These are phyloP conservation scores for Lethocerus indicus DNA, from an alignment of 1,140 invertebrate genomes.

Conservation along the genomic window DNA sequence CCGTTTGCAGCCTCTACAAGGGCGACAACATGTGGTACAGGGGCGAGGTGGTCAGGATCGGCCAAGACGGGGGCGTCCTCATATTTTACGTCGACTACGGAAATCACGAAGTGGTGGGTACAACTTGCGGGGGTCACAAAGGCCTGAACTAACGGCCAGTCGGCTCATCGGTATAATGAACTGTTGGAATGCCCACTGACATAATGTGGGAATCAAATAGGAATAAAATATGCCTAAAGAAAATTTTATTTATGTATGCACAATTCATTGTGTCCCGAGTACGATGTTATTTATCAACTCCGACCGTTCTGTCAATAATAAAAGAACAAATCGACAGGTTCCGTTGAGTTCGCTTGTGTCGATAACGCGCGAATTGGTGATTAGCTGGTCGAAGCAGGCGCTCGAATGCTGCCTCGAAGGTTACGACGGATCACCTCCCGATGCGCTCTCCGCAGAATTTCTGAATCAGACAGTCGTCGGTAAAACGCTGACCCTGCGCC, in stretches of 20 bases:
- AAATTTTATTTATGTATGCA: neutral
- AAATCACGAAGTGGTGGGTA: no score
- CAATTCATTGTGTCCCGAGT: no score
- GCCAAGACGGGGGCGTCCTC: slow-evolving; percentile 27
- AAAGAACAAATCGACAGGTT: no score
- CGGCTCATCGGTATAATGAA: no score
- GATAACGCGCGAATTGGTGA: slow-evolving; percentile 43
- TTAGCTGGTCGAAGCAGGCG: slow-evolving; percentile 45
- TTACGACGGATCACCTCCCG: slow-evolving; percentile 24
- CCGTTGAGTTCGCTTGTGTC: slow-evolving; percentile 32
- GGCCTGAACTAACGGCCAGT: no score
- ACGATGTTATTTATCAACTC: no score
- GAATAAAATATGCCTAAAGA: neutral
- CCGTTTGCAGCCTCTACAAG: neutral
- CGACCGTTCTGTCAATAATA: no score
- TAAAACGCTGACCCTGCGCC: slow-evolving; percentile 32
- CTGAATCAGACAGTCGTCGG: slow-evolving; percentile 30
- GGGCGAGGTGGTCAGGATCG: slow-evolving; percentile 17
- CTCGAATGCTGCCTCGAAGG: slow-evolving; percentile 49
- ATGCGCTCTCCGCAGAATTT: slow-evolving; percentile 23
- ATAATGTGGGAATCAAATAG: no score
- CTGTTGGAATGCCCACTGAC: no score
- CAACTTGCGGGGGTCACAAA: no score
- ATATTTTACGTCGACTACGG: slow-evolving; percentile 63
- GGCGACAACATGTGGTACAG: slow-evolving; percentile 40